phyloP scores from a whole-genome alignment of 2,797 vertebrate genomes.

The Siniperca scherzeri region DNA sequence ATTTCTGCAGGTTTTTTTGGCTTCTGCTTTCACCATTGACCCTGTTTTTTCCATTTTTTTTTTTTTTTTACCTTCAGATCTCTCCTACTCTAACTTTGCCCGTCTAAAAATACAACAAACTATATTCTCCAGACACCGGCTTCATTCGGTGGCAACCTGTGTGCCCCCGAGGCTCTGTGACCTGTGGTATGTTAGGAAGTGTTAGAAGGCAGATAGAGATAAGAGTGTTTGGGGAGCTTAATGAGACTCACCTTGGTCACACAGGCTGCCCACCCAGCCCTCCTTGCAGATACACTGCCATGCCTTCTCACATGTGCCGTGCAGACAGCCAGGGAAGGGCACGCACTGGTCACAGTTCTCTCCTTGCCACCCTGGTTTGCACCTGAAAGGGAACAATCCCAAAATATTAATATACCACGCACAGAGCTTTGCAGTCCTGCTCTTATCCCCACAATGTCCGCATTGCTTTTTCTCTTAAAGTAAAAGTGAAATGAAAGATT shows the following conservation, averaged over 20 bases:
- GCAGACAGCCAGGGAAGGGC: slow-evolving; percentile 90
- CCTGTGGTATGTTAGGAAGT: slow-evolving; percentile 12
- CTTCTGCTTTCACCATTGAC: neutral
- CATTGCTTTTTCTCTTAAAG: neutral
- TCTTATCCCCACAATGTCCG: neutral
- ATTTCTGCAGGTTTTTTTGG: neutral
- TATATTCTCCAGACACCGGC: slow-evolving; percentile 1
- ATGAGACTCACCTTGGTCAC: slow-evolving; percentile 90
- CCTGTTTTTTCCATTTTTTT: slow-evolving; percentile 5
- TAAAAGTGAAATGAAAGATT: neutral
- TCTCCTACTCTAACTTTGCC: neutral
- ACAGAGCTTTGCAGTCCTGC: slow-evolving; percentile 11
- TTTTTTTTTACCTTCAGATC: neutral
- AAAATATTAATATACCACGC: slow-evolving; percentile 58
- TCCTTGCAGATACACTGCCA: slow-evolving; percentile 94
- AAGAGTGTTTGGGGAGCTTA: slow-evolving; percentile 8
- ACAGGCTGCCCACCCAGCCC: slow-evolving; percentile 93
- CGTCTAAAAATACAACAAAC: neutral
- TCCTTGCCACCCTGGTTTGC: slow-evolving; percentile 94
- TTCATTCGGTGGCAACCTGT: neutral
- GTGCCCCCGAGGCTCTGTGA: slow-evolving; percentile 39
- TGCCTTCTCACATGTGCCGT: slow-evolving; percentile 90
- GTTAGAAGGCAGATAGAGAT: slow-evolving; percentile 13
- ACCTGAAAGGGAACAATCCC: slow-evolving; percentile 81
- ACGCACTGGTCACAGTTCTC: slow-evolving; percentile 90